Evolutionary conservation across 2,888 invertebrate species (phyloP), one percentile per base, ranked within the genome.

Genomic region (Halictus quadricinctus): DNA sequence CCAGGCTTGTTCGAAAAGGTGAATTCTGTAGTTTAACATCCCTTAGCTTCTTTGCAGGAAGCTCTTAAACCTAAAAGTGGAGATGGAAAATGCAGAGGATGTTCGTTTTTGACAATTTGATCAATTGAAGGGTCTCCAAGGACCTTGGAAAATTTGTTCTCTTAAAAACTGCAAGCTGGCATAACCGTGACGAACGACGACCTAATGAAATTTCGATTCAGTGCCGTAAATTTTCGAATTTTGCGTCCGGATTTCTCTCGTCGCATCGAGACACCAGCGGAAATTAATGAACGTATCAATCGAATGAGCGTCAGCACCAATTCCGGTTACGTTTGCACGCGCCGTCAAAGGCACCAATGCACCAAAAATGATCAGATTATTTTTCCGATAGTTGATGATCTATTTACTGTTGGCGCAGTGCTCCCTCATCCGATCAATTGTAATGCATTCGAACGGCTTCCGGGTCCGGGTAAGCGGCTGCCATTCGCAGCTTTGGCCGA

Each of bases 361-460:
- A 12, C 15, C 66, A 36, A 66, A 36, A 36, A 66, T 36, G 66
- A 66, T 66, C 66, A 8, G 25, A 25, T 58, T 60, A 66, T 66
- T 66, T 60, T 36, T 66, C 66, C 66, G 66, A 66, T 36, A 7
- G 66, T 8, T 66, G 60, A 60, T 36, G 66, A 66, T 66, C 66
- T 36, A 36, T 66, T 66, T 36, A 66, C 8, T 18, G 29, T 66
- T 18, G 25, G 13, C 25, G 15, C 60, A 15, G 60, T 25, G 60
- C 13, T 60, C 60, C 25, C 25, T 60, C n/a, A 60, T 60, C 25
- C 60, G 60, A 60, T 29, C 60, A 25, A 60, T 60, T 15, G 25
- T 25, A 25, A 60, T 25, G 60, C 25, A 60, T 60, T 15, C 18
- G 64, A 36, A 64, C 64, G 29, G 64, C 29, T 64, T 15, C 29